Percentiles rank a stretch among this genome's conserved stretches.
Evolutionary conservation across 2,888 invertebrate genomes (phyloP).

Genomic region (Agrotis ipsilon): DNA sequence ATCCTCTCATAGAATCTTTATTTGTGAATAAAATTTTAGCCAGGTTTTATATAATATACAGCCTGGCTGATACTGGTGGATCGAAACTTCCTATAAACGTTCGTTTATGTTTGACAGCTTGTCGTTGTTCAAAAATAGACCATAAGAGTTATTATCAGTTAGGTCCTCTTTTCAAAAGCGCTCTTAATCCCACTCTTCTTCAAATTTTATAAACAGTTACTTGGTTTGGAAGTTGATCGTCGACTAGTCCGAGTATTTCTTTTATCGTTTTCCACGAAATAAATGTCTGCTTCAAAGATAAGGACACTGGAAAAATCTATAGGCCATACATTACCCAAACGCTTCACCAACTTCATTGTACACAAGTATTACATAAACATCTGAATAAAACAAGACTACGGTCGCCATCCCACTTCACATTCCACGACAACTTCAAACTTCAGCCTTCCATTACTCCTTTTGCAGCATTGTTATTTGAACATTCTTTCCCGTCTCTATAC

Average conservation of each 20-base stretch:
- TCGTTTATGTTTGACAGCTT: background rate
- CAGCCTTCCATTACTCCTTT: constrained; percentile 45
- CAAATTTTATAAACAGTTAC: background rate
- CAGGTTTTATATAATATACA: too few relatives aligned
- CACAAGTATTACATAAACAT: constrained; percentile 45
- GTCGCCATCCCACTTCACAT: constrained; percentile 15
- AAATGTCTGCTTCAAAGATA: background rate
- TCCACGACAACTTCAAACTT: constrained; percentile 29
- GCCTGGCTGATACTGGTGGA: background rate
- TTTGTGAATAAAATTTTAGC: too few relatives aligned
- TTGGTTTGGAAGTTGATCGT: background rate
- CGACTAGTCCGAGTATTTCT: background rate
- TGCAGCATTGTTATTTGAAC: constrained; percentile 43
- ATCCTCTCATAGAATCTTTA: too few relatives aligned
- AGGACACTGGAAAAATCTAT: constrained; percentile 10
- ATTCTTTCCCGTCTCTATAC: constrained; percentile 14
- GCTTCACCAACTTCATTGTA: constrained; percentile 34
- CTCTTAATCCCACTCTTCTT: background rate
- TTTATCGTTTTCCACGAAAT: constrained; percentile 13
- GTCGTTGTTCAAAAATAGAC: background rate
- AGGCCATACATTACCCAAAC: constrained; percentile 32
- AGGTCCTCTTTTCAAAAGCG: background rate
- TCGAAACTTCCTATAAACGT: background rate
- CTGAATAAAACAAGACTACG: constrained; percentile 52
- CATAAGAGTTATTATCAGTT: background rate